Evolutionary conservation across 2,797 vertebrate species (phyloP).

Genomic region (Arnoldichthys spilopterus): DNA sequence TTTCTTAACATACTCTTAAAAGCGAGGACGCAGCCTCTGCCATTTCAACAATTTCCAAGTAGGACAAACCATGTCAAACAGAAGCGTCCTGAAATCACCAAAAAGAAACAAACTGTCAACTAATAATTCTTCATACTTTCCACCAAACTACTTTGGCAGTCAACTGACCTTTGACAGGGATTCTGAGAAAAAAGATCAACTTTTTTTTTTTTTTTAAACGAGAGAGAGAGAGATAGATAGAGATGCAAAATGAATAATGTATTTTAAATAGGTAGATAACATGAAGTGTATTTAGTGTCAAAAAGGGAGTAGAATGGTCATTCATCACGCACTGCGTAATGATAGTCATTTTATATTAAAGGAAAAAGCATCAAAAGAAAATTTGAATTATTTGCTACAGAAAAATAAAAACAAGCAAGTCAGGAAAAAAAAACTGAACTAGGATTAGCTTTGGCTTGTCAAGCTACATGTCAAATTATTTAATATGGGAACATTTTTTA

Average conservation of each 20-base stretch:
- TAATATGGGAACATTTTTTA: background rate
- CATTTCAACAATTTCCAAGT: slow-evolving; percentile 53
- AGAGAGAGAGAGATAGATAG: slow-evolving; percentile 68
- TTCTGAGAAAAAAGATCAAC: slow-evolving; percentile 80
- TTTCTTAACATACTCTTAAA: slow-evolving; percentile 6
- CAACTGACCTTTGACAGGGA: slow-evolving; percentile 80
- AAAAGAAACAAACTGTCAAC: slow-evolving; percentile 2
- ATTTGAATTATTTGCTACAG: slow-evolving; percentile 19
- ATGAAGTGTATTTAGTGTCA: slow-evolving; percentile 88
- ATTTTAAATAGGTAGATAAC: slow-evolving; percentile 91
- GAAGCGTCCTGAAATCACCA: slow-evolving; percentile 56
- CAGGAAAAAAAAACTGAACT: background rate
- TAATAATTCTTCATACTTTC: slow-evolving; percentile 66
- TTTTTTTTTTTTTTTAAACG: slow-evolving; percentile 74
- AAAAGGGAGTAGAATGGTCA: slow-evolving; percentile 85
- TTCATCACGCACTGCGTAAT: slow-evolving; percentile 99
- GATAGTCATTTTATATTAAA: slow-evolving; percentile 85
- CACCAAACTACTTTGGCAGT: slow-evolving; percentile 90
- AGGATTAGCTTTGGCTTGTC: slow-evolving; percentile 8
- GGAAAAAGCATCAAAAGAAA: slow-evolving; percentile 18
- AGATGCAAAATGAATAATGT: slow-evolving; percentile 86
- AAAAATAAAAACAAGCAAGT: background rate
- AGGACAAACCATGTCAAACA: slow-evolving; percentile 86
- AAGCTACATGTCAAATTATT: background rate
- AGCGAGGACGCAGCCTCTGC: slow-evolving; percentile 64